Base-by-base conservation (phyloP, 2,797 vertebrate genomes). In the Coregonus ussuriensis region DNA sequence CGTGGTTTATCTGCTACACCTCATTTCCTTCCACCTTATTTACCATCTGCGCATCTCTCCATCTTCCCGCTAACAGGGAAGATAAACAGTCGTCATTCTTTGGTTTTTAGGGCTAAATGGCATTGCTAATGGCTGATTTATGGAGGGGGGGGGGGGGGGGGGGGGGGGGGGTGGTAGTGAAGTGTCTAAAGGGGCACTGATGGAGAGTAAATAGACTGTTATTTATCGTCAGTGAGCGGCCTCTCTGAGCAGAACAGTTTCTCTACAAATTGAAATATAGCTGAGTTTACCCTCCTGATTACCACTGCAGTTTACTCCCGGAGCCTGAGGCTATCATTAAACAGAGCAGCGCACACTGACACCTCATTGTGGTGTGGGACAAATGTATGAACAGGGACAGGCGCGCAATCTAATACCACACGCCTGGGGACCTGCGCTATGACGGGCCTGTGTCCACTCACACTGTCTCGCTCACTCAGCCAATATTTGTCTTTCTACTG, bases 281-380 rank as follows among this genome's bases (percentile, higher is more conserved):
- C 97, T 96, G 97, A 99, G 98, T 99, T 98, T 99, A 99, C 97
- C 95, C 97, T 99, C 97, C 97, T 99, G 97, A 99, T 99, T 99
- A 98, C 96, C 93, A 96, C 95, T 96, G 95, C 96, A 96, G 97
- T 96, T 97, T 93, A 93, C 90, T 93, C 91, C 89, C 95, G 94
- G 93, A 95, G 97, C 97, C 96, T 96, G 95, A 96, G 96, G 96
- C 96, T 95, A 97, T 99, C 96, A 96, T 96, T 94, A 93, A 97
- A 96, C 96, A 96, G 96, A 96, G 96, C 95, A 94, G 68, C n/a
- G 18, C 15, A 37, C 69, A 81, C 94, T 95, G 95, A 96, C 97
- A 94, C 94, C 96, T 96, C 96, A 96, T 98, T 97, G 97, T 96
- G 94, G 95, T 93, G 94, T 92, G 94, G 95, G 95, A 98, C 99